Percentiles rank a stretch among this genome's conserved stretches.
phyloP scores from a whole-genome alignment of 2,888 invertebrate genomes.

The Neuroscelio doddi region DNA sequence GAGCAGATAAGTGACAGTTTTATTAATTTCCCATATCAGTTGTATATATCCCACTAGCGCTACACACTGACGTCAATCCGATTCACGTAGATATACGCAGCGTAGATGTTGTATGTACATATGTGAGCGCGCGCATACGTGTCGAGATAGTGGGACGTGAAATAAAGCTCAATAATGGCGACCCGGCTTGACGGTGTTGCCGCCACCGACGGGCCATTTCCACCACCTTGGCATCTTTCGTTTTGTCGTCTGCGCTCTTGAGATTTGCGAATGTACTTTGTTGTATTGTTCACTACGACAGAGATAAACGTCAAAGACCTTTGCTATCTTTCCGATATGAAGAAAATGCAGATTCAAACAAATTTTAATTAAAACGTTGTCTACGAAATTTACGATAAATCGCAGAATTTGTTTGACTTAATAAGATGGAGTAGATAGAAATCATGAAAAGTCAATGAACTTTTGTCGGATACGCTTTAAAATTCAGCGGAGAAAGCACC shows the following conservation, averaged over 20 bases:
- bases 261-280: slow-evolving; percentile 5
- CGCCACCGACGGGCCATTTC: slow-evolving; percentile 15
- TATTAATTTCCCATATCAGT: slow-evolving; percentile 81
- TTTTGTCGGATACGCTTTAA: slow-evolving; percentile 17
- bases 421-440: too few species aligned
- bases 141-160: slow-evolving; percentile 41
- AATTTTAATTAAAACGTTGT: background rate
- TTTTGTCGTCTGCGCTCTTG: slow-evolving; percentile 6
- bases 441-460: too few species aligned
- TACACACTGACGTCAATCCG: slow-evolving; percentile 48
- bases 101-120: slow-evolving; percentile 27
- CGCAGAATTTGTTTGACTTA: too few species aligned
- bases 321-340: background rate
- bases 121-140: slow-evolving; percentile 35
- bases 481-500: slow-evolving; percentile 38
- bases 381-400: too few species aligned
- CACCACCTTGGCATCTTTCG: slow-evolving; percentile 7
- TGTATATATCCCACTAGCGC: slow-evolving; percentile 47
- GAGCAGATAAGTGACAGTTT: slow-evolving; percentile 82
- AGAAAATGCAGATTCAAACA: too few species aligned
- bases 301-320: background rate
- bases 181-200: slow-evolving; percentile 36
- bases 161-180: slow-evolving; percentile 64
- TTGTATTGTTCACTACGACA: background rate
- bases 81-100: slow-evolving; percentile 21